Evolutionary conservation across 2,888 invertebrate genomes (phyloP).

Genomic region (Cerastis rubricosa): DNA sequence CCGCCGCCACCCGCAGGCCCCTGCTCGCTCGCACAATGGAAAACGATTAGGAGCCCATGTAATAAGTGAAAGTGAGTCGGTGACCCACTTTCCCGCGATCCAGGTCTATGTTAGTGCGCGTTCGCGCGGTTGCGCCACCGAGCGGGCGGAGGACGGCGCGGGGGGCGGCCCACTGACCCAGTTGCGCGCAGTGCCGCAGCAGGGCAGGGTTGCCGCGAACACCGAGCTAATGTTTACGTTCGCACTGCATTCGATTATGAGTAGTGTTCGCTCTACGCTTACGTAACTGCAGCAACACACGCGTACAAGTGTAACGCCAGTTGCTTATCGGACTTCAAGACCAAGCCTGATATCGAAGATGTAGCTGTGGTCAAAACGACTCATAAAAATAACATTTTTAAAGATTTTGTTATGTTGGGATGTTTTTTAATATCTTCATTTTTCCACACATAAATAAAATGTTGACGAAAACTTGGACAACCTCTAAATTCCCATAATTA

Average conservation of each 20-base stretch:
- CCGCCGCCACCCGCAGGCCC: constrained; percentile 87
- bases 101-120: constrained; percentile 97
- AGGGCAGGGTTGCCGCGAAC: constrained; percentile 90
- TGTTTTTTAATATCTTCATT: background rate
- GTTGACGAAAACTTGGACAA: background rate
- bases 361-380: constrained; percentile 1
- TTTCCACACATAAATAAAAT: background rate
- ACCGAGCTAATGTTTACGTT: constrained; percentile 87
- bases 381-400: background rate
- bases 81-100: constrained; percentile 98
- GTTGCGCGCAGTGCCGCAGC: constrained; percentile 93
- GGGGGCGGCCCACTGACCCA: constrained; percentile 96
- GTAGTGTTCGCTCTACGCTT: constrained; percentile 66
- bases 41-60: constrained; percentile 94
- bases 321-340: constrained; percentile 33
- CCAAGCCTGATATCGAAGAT: constrained; percentile 5
- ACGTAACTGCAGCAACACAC: constrained; percentile 63
- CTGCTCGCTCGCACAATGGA: constrained; percentile 92
- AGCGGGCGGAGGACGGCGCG: constrained; percentile 89
- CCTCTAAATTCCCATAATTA: background rate
- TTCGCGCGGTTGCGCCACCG: constrained; percentile 90
- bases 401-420: background rate
- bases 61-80: constrained; percentile 97
- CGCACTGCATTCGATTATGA: constrained; percentile 80
- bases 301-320: constrained; percentile 38